Conservation (phyloP, 2,797 vertebrate species). For the Threskiornis aethiopicus region DNA sequence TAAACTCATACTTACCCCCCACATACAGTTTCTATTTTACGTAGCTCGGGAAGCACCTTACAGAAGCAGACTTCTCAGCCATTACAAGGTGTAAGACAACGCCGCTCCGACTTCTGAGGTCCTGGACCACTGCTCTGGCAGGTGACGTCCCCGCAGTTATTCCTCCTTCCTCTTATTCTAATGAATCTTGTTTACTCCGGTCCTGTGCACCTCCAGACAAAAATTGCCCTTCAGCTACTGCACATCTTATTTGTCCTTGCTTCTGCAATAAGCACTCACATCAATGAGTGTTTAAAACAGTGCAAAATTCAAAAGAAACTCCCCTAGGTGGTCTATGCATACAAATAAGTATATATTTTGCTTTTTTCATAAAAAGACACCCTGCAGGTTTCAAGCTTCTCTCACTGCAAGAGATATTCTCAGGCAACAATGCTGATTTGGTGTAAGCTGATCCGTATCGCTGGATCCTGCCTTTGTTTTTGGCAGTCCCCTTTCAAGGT, state of each 20-base stretch:
- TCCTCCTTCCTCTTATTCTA: not conserved
- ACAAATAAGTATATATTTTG: slow-evolving; percentile 71
- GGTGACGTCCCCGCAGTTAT: not conserved
- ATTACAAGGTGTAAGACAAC: not conserved
- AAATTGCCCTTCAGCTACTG: slow-evolving; percentile 47
- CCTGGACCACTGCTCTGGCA: not conserved
- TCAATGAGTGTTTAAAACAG: slow-evolving; percentile 66
- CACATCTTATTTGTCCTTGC: slow-evolving; percentile 61
- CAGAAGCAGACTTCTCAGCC: not conserved
- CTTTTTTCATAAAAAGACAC: slow-evolving; percentile 71
- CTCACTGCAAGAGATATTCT: slow-evolving; percentile 49
- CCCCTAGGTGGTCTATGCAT: slow-evolving; percentile 68
- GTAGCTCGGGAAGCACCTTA: not conserved
- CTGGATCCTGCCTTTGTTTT: slow-evolving; percentile 62
- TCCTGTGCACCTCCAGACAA: slow-evolving; percentile 15
- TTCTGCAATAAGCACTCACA: slow-evolving; percentile 60
- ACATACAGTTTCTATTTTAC: not conserved
- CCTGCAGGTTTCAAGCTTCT: slow-evolving; percentile 68
- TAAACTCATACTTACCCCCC: not conserved
- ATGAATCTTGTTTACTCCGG: not conserved
- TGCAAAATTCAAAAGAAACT: slow-evolving; percentile 68
- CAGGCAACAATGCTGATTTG: slow-evolving; percentile 55
- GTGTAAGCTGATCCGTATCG: slow-evolving; percentile 57
- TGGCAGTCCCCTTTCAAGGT: slow-evolving; percentile 71
- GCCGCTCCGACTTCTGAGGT: rapidly evolving